Evolutionary conservation across 2,797 vertebrate genomes (phyloP), one percentile per base, ranked within the genome.

Genomic region (Takifugu ocellatus): DNA sequence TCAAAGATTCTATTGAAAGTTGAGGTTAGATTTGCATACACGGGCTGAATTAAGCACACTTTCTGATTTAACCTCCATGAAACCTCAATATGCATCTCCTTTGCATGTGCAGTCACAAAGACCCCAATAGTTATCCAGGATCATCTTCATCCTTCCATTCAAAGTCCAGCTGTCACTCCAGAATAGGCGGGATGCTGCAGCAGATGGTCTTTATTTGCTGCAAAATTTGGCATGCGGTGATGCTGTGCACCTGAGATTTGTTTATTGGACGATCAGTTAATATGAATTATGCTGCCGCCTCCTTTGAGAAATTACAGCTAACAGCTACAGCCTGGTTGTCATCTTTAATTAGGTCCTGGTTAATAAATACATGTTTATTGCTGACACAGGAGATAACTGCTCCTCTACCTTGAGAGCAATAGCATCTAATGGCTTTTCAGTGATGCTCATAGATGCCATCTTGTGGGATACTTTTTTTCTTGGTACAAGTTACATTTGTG

Each of bases 191-290:
- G 9, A 63, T 56, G 61, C 83, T 76, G 68, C 56, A 65, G 61
- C 86, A 90, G 87, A 89, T 86, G 85, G 77, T 80, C 61, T 72
- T 68, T 61, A 82, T 84, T 86, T 73, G 61, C 66, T 9, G 8
- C 12, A 49, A 76, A 73, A 74, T 63, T 36, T 68, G 66, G 76
- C 72, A 68, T 61, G 55, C 2, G 45, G 54, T 44, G 54, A 61
- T 27, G 61, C 8, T 5, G 25, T 54, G 46, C 82, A 85, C 75
- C 75, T 77, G 84, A 87, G 84, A 83, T 87, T 85, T 78, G 67
- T 81, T 66, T 75, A 71, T 70, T 75, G 74, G 77, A 79, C 76
- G 73, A 81, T 79, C 60, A 79, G 83, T 87, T 84, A 80, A 87
- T 83, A 66, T 63, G 64, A 83, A 70, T 62, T 71, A 75, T 10